A percentile compares a stretch with the other conserved stretches of the same genome.
Conservation (phyloP, 2,888 invertebrate genomes). For the Dicyrtomina minuta region DNA sequence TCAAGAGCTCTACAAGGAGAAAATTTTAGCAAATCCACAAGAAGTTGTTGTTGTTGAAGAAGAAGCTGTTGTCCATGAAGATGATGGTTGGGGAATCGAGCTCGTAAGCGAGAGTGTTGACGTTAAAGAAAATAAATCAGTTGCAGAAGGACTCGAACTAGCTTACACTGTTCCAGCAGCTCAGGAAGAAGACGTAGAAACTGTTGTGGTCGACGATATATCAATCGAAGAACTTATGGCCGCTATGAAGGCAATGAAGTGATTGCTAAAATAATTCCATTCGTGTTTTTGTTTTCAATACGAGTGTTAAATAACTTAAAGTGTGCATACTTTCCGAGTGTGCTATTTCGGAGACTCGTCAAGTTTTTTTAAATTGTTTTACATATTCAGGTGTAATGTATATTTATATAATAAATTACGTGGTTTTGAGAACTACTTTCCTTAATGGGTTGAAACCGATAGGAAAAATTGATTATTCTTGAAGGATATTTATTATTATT, state of each 20-base stretch:
- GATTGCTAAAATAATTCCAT: not conserved
- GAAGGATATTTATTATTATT: too few relatives aligned
- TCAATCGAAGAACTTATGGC: constrained; percentile 87
- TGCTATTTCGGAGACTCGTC: too few relatives aligned
- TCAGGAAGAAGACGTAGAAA: constrained; percentile 57
- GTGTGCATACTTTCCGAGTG: too few relatives aligned
- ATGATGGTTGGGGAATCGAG: constrained; percentile 80
- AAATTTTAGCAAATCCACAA: constrained; percentile 63
- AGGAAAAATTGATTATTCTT: too few relatives aligned
- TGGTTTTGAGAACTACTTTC: too few relatives aligned
- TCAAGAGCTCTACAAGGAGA: constrained; percentile 65
- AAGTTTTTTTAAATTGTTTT: too few relatives aligned
- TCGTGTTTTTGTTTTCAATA: too few relatives aligned
- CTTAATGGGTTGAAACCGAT: too few relatives aligned
- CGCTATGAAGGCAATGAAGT: constrained; percentile 35
- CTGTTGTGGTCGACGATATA: constrained; percentile 58
- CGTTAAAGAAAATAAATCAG: constrained; percentile 56
- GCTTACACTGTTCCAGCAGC: constrained; percentile 65
- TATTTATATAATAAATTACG: too few relatives aligned
- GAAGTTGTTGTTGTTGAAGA: constrained; percentile 39
- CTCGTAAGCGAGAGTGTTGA: constrained; percentile 69
- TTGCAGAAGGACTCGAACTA: constrained; percentile 62
- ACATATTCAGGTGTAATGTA: too few relatives aligned
- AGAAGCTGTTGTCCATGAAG: constrained; percentile 70
- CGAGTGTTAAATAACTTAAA: too few relatives aligned